These are phyloP conservation scores for Phoxinus dragarum DNA, from an alignment of 2,797 vertebrate genomes.

Conservation along the genomic window DNA sequence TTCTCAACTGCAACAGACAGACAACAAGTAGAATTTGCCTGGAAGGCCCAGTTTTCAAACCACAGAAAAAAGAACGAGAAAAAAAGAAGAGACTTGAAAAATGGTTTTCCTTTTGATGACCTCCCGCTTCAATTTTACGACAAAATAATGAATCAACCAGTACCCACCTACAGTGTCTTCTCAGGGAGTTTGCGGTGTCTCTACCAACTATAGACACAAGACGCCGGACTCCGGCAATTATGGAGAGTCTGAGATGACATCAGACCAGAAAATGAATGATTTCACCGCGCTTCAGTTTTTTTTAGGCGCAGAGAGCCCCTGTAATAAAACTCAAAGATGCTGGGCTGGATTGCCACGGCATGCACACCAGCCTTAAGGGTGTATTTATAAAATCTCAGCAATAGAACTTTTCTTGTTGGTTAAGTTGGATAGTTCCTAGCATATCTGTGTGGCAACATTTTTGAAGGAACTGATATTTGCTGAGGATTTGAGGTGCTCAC, in stretches of 20 bases:
- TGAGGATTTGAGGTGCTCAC: slow-evolving; percentile 72
- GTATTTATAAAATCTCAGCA: slow-evolving; percentile 61
- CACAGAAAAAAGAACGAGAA: slow-evolving; percentile 49
- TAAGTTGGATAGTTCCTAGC: slow-evolving; percentile 69
- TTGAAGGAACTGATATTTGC: slow-evolving; percentile 62
- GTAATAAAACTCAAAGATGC: slow-evolving; percentile 75
- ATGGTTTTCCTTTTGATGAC: slow-evolving; percentile 58
- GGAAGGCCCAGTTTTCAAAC: slow-evolving; percentile 59
- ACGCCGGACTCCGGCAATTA: slow-evolving; percentile 76
- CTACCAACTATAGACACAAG: slow-evolving; percentile 76
- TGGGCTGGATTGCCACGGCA: slow-evolving; percentile 69
- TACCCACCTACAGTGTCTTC: slow-evolving; percentile 64
- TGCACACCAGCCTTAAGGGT: slow-evolving; percentile 69
- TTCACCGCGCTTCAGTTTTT: slow-evolving; percentile 71
- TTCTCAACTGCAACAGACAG: slow-evolving; percentile 63
- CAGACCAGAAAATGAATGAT: slow-evolving; percentile 83
- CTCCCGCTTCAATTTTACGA: slow-evolving; percentile 61
- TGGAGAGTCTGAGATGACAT: slow-evolving; percentile 79
- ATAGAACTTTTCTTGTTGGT: not conserved
- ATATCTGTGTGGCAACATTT: slow-evolving; percentile 62
- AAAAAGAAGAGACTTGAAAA: slow-evolving; percentile 55
- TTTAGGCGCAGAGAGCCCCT: slow-evolving; percentile 68
- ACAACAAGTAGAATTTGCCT: slow-evolving; percentile 56
- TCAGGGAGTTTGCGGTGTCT: slow-evolving; percentile 67
- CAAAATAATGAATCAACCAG: slow-evolving; percentile 64